Evolutionary conservation across 1,140 invertebrate genomes (phyloP), one percentile per base, ranked within the genome.

Genomic region (Drosophila melanica): DNA sequence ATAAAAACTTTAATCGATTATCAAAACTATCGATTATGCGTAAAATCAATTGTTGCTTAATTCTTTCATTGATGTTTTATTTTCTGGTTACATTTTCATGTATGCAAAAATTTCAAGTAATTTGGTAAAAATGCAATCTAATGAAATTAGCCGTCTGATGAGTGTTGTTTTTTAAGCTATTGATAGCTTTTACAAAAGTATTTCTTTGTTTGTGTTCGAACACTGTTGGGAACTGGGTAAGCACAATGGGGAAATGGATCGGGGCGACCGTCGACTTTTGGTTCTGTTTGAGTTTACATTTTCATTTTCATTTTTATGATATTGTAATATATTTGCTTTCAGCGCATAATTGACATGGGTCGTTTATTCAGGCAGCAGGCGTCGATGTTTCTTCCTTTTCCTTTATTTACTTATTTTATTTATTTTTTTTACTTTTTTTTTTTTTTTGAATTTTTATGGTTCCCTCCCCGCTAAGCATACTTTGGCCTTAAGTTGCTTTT

Each of bases 311-410:
- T 81, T 87, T 89, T 86, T 86, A 86, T 89, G 84, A 87, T 87
- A 87, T 87, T 89, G 84, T 89, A 80, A 89, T 87, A 87, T 89
- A 87, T 87, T 87, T 87, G 84, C 84, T 89, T 87, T 87, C 84
- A 87, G 84, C 79, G 86, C 84, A 81, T 89, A 87, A 87, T 87
- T 87, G 84, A 87, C 84, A 87, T 87, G 84, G 84, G 84, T 87
- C 84, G 79, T 82, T 89, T 79, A 76, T 73, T 87, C 68, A 73
- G 77, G 77, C 79, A 79, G 59, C 77, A 54, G 75, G 67, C 74
- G 66, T 71, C 63, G 64, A 70, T 65, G 69, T 69, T 50, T 65
- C 47, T 45, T 54, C 51, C 37, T 18, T 37, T 30, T 27, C 27
- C 27, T 51, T 59, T 71, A 35, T 35, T 23, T 9, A 67, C 67